phyloP scores from a whole-genome alignment of 1,140 invertebrate genomes.

The Heliconius melpomene region DNA sequence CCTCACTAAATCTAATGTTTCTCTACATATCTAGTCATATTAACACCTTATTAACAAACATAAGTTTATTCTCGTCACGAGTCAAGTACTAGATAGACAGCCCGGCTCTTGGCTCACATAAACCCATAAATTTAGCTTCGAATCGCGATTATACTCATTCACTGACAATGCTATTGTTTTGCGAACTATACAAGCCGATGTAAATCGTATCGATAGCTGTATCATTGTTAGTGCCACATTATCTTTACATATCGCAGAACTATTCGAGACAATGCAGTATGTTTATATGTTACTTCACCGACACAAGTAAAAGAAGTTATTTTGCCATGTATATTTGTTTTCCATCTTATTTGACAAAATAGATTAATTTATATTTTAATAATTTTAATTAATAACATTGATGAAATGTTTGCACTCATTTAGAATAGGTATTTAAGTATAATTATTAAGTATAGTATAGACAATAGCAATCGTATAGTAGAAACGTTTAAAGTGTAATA shows the following conservation, averaged over 20 bases:
- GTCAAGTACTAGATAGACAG: slow-evolving; percentile 57
- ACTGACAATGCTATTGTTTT: slow-evolving; percentile 56
- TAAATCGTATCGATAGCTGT: slow-evolving; percentile 19
- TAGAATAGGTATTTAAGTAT: no score
- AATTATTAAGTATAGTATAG: no score
- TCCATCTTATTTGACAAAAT: no score
- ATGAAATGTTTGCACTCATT: no score
- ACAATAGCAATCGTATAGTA: no score
- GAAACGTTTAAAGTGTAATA: no score
- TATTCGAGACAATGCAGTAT: not conserved
- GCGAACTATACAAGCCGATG: slow-evolving; percentile 39
- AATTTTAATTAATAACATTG: no score
- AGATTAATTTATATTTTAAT: no score
- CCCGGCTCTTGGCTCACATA: slow-evolving; percentile 54
- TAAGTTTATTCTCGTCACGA: slow-evolving; percentile 55
- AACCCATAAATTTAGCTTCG: slow-evolving; percentile 58
- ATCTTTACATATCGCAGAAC: slow-evolving; percentile 14
- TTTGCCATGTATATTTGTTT: not conserved
- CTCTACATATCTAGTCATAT: not conserved
- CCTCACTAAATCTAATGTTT: not conserved
- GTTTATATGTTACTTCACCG: not conserved
- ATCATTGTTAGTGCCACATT: slow-evolving; percentile 12
- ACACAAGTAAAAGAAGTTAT: not conserved
- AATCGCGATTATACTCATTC: slow-evolving; percentile 62
- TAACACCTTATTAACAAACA: slow-evolving; percentile 28